Percentiles rank a stretch among this genome's conserved stretches.
These are phyloP conservation scores for Climacteris rufus DNA, from an alignment of 2,113 vertebrate genomes.

Conservation along the genomic window DNA sequence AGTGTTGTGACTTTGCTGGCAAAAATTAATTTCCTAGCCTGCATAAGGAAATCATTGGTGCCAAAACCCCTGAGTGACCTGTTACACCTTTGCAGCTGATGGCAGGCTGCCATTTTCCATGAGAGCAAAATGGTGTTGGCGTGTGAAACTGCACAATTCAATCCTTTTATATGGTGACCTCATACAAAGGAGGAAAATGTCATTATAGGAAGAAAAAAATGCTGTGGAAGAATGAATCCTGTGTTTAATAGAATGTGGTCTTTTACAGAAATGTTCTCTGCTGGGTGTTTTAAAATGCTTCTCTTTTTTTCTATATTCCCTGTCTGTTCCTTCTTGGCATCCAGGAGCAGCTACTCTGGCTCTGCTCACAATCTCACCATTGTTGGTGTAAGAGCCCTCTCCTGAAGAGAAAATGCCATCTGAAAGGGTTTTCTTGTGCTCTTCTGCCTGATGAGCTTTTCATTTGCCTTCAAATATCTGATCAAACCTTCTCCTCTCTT, in stretches of 20 bases:
- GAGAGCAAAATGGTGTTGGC: background rate
- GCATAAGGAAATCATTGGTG: background rate
- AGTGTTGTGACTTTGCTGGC: background rate
- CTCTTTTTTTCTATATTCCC: background rate
- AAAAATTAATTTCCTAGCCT: constrained; percentile 44
- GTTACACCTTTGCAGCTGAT: constrained; percentile 34
- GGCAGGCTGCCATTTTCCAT: constrained; percentile 1
- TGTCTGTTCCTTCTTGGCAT: constrained; percentile 12
- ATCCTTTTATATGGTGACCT: background rate
- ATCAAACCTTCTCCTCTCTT: background rate
- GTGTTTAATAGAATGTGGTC: constrained; percentile 27
- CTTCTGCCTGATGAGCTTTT: background rate
- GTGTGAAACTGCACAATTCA: constrained; percentile 13
- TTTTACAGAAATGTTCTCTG: constrained; percentile 7
- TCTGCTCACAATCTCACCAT: background rate
- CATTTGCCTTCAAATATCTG: background rate
- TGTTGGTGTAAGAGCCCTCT: constrained; percentile 4
- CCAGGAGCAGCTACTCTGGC: background rate
- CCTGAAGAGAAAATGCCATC: background rate
- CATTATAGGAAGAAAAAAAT: constrained; percentile 29
- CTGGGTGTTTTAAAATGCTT: background rate
- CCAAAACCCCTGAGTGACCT: constrained; percentile 1
- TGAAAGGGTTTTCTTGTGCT: constrained; percentile 19
- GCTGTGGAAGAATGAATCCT: constrained; percentile 40
- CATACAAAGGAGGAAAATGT: constrained; percentile 11